Evolutionary conservation across 2,797 vertebrate genomes (phyloP).

Genomic region (Spondyliosoma cantharus): DNA sequence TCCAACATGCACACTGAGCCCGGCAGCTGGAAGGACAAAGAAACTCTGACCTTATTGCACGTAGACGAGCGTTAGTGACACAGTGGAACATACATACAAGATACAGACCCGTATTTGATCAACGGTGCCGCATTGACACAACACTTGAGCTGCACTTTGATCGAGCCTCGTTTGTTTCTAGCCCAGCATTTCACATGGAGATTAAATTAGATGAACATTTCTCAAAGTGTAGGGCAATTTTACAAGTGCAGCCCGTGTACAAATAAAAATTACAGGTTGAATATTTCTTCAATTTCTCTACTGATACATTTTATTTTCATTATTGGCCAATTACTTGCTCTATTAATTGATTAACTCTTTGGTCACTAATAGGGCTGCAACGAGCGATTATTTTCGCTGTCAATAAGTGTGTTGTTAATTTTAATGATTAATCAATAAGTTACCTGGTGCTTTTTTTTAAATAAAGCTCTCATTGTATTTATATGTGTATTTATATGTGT

Average conservation of each 20-base stretch:
- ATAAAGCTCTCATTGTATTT: too few relatives aligned
- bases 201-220: not conserved
- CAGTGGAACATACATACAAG: not conserved
- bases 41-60: slow-evolving; percentile 9
- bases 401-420: too few relatives aligned
- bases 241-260: not conserved
- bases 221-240: not conserved
- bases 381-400: too few relatives aligned
- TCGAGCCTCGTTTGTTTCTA: not conserved
- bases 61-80: slow-evolving; percentile 19
- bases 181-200: not conserved
- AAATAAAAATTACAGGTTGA: not conserved
- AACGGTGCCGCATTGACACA: not conserved
- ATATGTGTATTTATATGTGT: too few relatives aligned
- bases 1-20: slow-evolving; percentile 49
- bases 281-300: not conserved
- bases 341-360: not conserved
- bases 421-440: too few relatives aligned
- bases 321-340: not conserved
- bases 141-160: not conserved
- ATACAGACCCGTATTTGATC: not conserved
- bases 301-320: not conserved
- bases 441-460: too few relatives aligned
- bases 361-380: not conserved
- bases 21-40: slow-evolving; percentile 60